Evolutionary conservation across 2,113 vertebrate genomes (phyloP), one percentile per base, ranked within the genome.

Genomic region (Willisornis vidua): DNA sequence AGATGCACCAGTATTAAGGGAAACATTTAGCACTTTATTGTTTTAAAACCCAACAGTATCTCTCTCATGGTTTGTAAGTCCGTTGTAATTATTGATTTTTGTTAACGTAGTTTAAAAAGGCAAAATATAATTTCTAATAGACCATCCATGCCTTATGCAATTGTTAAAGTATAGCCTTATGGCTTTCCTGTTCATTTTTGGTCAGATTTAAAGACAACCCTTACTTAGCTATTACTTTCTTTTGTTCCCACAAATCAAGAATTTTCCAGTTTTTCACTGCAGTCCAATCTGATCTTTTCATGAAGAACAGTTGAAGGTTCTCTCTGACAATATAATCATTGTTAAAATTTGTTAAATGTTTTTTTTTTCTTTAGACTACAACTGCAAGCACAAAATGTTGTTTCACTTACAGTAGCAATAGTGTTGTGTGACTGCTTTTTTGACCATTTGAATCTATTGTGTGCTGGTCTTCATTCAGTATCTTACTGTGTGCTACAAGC

Each of bases 231-330:
- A 68, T 68, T 11, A 31, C 63, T 93, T 90, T 63, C 4, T 80
- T 86, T 82, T 77, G 14, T 68, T 71, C 48, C 33, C 14, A 65
- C 54, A 91, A 33, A 26, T 61, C 5, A 20, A 58, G 28, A 31
- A 41, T 94, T 94, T 65, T 63, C 18, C n/a, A 72, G 3, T 67
- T 54, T 91, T 82, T 89, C 37, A 59, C 29, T 89, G 57, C 37
- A 48, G 41, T 83, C 85, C n/a, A 37, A 0, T 59, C 59, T 68
- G 46, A 78, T 83, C 28, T 72, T 82, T 87, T 78, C 71, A 91
- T 85, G 97, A 97, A 96, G 97, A 96, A 90, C 96, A 97, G 96
- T 96, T 97, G 97, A 97, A 97, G 79, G 90, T 92, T 97, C 66
- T 78, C 57, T 90, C 61, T 92, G 88, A 75, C 61, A 78, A 31